These are phyloP conservation scores for Nothoprocta perdicaria DNA, from an alignment of 2,113 vertebrate species.

Conservation along the genomic window DNA sequence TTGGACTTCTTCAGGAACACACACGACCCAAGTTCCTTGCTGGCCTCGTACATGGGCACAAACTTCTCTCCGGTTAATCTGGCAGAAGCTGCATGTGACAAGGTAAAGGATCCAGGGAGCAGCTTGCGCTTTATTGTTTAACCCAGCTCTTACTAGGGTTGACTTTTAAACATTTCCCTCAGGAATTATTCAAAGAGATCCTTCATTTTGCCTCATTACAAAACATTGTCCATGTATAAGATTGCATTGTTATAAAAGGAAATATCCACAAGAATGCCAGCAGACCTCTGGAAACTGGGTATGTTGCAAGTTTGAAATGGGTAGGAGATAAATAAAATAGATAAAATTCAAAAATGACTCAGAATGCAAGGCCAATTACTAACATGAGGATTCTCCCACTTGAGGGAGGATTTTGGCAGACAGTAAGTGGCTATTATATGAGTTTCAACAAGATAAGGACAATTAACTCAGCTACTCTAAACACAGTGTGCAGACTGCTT, in stretches of 20 bases:
- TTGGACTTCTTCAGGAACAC: not conserved
- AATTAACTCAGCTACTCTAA: not conserved
- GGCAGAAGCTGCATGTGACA: slow-evolving; percentile 16
- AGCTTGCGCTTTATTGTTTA: slow-evolving; percentile 63
- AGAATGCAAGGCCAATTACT: not conserved
- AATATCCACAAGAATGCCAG: not conserved
- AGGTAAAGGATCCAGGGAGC: not conserved
- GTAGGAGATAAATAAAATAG: not conserved
- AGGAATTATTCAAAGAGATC: slow-evolving; percentile 1
- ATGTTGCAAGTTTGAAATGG: not conserved
- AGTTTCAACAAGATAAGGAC: not conserved
- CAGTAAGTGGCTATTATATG: not conserved
- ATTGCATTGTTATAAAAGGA: not conserved
- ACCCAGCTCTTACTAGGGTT: slow-evolving; percentile 33
- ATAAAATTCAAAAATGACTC: not conserved
- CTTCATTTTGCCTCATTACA: slow-evolving; percentile 21
- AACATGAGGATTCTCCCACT: not conserved
- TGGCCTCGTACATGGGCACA: not conserved
- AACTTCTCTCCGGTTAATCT: slow-evolving; percentile 34
- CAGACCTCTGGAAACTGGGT: not conserved
- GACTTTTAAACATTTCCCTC: slow-evolving; percentile 51
- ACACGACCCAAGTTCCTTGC: not conserved
- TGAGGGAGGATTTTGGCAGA: not conserved
- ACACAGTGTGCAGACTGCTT: not conserved
- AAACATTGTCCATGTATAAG: not conserved